phyloP scores from a whole-genome alignment of 2,113 vertebrate species.

The Dermatemys mawii region DNA sequence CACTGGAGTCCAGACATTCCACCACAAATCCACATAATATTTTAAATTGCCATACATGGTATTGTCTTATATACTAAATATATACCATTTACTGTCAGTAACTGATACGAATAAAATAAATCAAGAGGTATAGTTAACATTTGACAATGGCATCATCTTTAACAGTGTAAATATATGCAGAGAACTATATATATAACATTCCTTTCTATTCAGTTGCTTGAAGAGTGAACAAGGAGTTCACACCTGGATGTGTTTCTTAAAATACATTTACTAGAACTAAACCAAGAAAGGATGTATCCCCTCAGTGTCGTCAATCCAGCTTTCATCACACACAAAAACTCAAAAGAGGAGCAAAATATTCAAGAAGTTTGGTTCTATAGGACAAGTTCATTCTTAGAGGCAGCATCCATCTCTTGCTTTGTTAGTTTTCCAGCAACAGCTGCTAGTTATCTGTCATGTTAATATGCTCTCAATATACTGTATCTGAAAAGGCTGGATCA shows the following conservation, averaged over 20 bases:
- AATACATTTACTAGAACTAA: background rate
- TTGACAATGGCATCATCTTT: background rate
- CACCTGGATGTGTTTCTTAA: background rate
- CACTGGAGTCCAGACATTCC: constrained; percentile 27
- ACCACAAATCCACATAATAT: background rate
- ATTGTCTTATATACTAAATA: background rate
- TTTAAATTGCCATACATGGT: background rate
- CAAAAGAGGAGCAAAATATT: background rate
- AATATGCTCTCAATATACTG: constrained; percentile 50
- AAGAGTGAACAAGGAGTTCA: background rate
- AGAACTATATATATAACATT: background rate
- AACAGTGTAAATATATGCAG: background rate
- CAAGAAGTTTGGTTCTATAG: constrained; percentile 15
- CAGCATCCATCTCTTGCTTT: background rate
- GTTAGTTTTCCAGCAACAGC: constrained; percentile 64
- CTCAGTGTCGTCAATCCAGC: background rate
- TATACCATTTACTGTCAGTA: background rate
- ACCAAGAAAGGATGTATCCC: background rate
- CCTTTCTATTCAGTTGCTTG: background rate
- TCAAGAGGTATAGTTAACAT: background rate
- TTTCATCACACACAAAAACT: background rate
- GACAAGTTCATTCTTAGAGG: constrained; percentile 5
- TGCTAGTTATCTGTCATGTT: constrained; percentile 63
- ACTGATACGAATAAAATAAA: constrained; percentile 1
- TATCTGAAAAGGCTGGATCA: constrained; percentile 58